Base-by-base conservation (phyloP, 2,113 vertebrate genomes). In the Echinops telfairi region DNA sequence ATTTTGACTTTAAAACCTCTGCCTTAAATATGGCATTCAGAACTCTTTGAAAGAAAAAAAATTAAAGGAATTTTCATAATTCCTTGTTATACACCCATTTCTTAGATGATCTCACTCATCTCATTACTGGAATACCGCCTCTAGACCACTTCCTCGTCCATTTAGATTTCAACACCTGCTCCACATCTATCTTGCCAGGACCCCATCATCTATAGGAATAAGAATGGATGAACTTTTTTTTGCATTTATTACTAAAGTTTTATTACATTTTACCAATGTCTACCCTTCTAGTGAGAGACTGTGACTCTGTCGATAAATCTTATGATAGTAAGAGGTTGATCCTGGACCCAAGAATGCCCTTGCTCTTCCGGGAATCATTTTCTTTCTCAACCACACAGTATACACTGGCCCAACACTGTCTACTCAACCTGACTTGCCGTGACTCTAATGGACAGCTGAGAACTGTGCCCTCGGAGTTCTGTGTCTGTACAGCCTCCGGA, bases 141-240 rank as follows among this genome's bases (percentile, higher is more conserved):
- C 40, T 29, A 5, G n/a, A 23, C 16, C 64, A 17, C 19, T 90
- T 81, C 62, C 20, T 58, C 12, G 25, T 66, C 47, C 83, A 64
- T 70, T 64, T 84, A 77, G 77, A 66, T 88, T 47, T 80, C 62
- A 43, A 57, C 47, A 80, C 23, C 2, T 82, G 53, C 20, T 73
- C 66, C 57, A 19, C 12, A 43, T 17, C 36, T 91, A 73, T 53
- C 64, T 76, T 83, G 64, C 29, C 20, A 47, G 29, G 58, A 76
- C 38, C 62, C 76, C 1, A 0, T 79, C 79, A 84, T 33, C 68
- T 20, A 27, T 6, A 64, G 15, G 9, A 86, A 29, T 47, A 40
- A 36, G 36, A 84, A 17, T 25, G 70, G 23, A 95, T 27, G 36
- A 76, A 90, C 60, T 29, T 66, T 86, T 82, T 86, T 82, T 89